A percentile compares a stretch with the other conserved stretches of the same genome.
Evolutionary conservation across 2,888 invertebrate genomes (phyloP).

Genomic region (Eupithecia insigniata): DNA sequence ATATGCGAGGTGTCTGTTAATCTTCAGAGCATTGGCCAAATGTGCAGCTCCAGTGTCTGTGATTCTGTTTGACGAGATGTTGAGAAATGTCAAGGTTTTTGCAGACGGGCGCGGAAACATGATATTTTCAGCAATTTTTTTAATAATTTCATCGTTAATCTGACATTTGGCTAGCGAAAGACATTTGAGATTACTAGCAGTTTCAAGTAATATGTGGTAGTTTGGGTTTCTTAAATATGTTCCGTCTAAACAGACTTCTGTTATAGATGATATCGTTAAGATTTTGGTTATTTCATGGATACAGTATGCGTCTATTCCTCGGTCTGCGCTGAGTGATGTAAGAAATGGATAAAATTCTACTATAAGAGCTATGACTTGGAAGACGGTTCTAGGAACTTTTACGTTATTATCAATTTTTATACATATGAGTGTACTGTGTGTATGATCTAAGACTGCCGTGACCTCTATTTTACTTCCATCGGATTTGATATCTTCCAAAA

Average conservation of each 20-base stretch:
- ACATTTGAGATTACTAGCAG: neutral
- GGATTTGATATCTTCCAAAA: neutral
- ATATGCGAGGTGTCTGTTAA: neutral
- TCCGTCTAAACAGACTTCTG: constrained; percentile 1
- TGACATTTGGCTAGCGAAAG: constrained; percentile 6
- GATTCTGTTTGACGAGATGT: neutral
- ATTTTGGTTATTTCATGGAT: constrained; percentile 7
- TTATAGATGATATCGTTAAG: neutral
- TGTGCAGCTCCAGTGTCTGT: neutral
- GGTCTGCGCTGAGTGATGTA: neutral
- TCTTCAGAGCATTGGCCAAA: neutral
- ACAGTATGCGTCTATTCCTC: neutral
- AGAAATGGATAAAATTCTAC: neutral
- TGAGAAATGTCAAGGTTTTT: constrained; percentile 7
- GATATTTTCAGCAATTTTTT: neutral
- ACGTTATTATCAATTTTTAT: neutral
- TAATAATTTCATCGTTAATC: neutral
- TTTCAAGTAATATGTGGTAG: constrained; percentile 4
- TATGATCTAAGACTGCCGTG: neutral
- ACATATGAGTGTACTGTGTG: neutral
- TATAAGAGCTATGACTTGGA: constrained; percentile 3
- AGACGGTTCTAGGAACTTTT: neutral
- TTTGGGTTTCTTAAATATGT: neutral
- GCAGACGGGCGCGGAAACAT: neutral
- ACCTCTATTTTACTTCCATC: neutral